Conservation (phyloP, 2,797 vertebrate genomes). For the Rhinichthys osculus region DNA sequence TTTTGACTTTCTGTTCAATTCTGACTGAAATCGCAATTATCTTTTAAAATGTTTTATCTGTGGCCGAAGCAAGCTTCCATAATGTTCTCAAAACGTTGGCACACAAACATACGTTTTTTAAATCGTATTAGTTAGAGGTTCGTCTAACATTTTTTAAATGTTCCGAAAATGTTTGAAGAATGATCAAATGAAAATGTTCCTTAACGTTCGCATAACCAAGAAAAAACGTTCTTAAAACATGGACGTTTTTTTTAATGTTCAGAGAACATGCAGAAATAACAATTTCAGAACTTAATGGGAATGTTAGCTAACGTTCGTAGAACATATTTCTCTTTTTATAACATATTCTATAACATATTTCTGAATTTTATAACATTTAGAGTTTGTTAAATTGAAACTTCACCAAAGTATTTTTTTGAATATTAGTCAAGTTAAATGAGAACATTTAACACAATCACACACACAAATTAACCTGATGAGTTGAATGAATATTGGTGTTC, state of each 20-base stretch:
- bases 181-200: neutral
- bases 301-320: rapidly evolving
- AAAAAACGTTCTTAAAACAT: neutral
- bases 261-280: neutral
- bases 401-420: neutral
- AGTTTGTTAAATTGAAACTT: neutral
- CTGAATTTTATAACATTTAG: neutral
- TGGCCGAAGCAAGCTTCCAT: no score
- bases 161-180: neutral
- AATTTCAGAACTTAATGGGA: neutral
- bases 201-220: neutral
- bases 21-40: no score
- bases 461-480: neutral
- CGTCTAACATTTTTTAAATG: neutral
- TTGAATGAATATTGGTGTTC: neutral
- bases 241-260: neutral
- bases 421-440: neutral
- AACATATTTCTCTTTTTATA: neutral
- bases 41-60: no score
- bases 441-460: neutral
- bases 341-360: neutral
- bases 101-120: neutral
- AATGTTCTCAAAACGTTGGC: neutral
- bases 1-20: no score
- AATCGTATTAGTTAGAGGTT: neutral